Base-by-base conservation (phyloP, 2,888 invertebrate species). In the Metallyticus violacea region DNA sequence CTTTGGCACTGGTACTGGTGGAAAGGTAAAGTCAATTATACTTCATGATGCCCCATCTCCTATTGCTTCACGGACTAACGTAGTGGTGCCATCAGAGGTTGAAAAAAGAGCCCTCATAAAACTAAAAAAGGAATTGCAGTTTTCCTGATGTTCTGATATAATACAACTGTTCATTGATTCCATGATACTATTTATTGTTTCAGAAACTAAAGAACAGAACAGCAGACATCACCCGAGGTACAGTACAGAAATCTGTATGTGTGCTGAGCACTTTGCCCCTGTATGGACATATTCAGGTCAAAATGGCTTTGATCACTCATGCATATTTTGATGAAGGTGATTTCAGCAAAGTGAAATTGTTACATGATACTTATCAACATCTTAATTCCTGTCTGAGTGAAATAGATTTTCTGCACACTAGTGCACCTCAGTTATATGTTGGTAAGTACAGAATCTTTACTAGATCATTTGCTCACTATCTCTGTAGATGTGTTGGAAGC, bases 201-300 rank as follows among this genome's bases (percentile, higher is more conserved):
- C 91, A 99, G 97, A 97, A 97, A 94, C 93, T 99, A 77, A 95
- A 97, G 90, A 97, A 97, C 91, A 96, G 96, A 89, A 97, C 98
- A 2, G 97, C 97, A 3, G 99, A 99, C 91, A 97, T 99, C 91
- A 99, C 99, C 0, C 94, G 99, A 89, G 98, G 98, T 90, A 98
- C 99, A 4, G 99, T 99, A 25, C 99, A 99, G 93, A 99, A 99
- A 92, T 98, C 98, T 90, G 99, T 99, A 0, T 99, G 99, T 93
- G 97, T 99, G 26, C 93, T 99, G 87, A 97, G 98, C 90, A 95
- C 95, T 87, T 93, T 96, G 89, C 99, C 99, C 5, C 93, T 99
- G 15, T 99, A 97, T 93, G 99, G 99, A 0, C 96, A 98, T 86
- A 96, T 98, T 87, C 97, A 98, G 91, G 97, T 98, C 88, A 99